These are phyloP conservation scores for Forbesichthys papilliferus DNA, from an alignment of 2,113 vertebrate species.

Conservation along the genomic window DNA sequence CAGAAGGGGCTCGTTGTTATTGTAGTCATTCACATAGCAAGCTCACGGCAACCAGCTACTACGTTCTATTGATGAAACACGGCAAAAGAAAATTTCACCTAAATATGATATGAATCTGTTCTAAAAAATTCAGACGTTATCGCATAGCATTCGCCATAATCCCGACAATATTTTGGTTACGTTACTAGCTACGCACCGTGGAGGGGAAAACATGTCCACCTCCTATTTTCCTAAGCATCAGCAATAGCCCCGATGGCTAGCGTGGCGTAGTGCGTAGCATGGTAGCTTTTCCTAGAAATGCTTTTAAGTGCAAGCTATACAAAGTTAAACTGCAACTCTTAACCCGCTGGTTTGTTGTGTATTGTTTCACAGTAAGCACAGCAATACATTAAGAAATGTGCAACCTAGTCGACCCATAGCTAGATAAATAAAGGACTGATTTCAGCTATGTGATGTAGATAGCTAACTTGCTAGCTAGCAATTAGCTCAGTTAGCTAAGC, in stretches of 20 bases:
- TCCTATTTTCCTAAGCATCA: constrained; percentile 82
- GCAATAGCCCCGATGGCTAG: constrained; percentile 72
- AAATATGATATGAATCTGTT: not conserved
- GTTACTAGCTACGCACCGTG: constrained; percentile 67
- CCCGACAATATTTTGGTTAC: constrained; percentile 33
- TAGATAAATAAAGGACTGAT: constrained; percentile 32
- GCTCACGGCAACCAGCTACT: constrained; percentile 57
- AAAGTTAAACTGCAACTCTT: constrained; percentile 21
- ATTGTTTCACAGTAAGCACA: constrained; percentile 10
- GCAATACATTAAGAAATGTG: constrained; percentile 12
- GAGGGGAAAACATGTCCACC: constrained; percentile 79
- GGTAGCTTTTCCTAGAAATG: constrained; percentile 66
- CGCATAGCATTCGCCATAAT: constrained; percentile 19
- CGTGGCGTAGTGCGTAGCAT: constrained; percentile 76
- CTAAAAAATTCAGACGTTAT: constrained; percentile 1
- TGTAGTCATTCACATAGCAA: constrained; percentile 61
- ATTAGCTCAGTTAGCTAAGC: constrained; percentile 52
- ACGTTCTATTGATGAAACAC: constrained; percentile 30
- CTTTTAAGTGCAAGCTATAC: constrained; percentile 24
- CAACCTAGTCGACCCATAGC: constrained; percentile 37
- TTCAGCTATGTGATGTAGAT: constrained; percentile 46
- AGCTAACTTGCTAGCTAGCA: constrained; percentile 62
- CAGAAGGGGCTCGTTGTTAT: constrained; percentile 72
- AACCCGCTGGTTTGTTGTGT: not conserved
- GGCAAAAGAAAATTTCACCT: not conserved